Evolutionary conservation across 1,140 invertebrate genomes (phyloP).

Genomic region (Penaeus japonicus): DNA sequence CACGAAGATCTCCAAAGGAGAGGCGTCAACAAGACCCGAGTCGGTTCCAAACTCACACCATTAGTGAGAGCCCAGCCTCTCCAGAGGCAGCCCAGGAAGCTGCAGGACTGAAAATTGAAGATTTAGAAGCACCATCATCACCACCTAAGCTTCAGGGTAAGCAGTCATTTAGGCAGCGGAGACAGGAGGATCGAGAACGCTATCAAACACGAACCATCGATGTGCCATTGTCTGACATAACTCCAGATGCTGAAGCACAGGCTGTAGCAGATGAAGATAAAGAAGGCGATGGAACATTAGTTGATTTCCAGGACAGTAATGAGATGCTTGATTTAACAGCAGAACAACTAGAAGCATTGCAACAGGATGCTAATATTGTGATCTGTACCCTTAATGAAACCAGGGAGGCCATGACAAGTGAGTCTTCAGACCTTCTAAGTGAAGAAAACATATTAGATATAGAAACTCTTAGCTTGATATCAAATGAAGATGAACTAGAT

Average conservation of each 20-base stretch:
- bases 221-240: conserved; percentile 47
- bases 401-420: conserved; percentile 61
- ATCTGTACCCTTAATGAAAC: conserved; percentile 68
- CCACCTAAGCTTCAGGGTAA: conserved; percentile 79
- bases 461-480: conserved; percentile 75
- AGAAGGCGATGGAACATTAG: conserved; percentile 30
- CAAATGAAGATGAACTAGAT: conserved; percentile 72
- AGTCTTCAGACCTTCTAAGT: conserved; percentile 61
- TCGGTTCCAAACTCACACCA: conserved; percentile 78
- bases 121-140: conserved; percentile 41
- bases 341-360: conserved; percentile 67
- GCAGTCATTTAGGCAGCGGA: conserved; percentile 69
- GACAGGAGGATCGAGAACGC: conserved; percentile 73
- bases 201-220: conserved; percentile 75
- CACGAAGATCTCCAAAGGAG: conserved; percentile 50
- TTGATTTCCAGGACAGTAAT: conserved; percentile 56
- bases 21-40: conserved; percentile 54
- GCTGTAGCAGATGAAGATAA: conserved; percentile 24
- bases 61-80: conserved; percentile 61
- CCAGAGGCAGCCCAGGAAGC: conserved; percentile 60
- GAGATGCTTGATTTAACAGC: conserved; percentile 62
- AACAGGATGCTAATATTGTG: conserved; percentile 70
- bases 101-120: conserved; percentile 64
- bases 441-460: conserved; percentile 71
- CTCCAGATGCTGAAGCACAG: conserved; percentile 34